phyloP scores from a whole-genome alignment of 2,113 vertebrate genomes.

The Sapajus apella region DNA sequence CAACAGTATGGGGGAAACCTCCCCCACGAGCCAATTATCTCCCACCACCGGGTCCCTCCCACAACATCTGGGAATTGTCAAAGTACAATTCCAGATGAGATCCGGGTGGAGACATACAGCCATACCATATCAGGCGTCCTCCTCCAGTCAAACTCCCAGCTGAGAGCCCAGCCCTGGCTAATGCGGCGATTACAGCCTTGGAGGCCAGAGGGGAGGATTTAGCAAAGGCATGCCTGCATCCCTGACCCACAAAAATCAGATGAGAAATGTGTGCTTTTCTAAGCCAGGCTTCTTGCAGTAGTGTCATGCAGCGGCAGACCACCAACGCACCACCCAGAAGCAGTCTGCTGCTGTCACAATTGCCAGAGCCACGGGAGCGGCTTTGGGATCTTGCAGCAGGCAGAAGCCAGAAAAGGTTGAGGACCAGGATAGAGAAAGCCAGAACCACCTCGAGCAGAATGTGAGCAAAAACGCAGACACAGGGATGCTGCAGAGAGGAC shows the following conservation, averaged over 20 bases:
- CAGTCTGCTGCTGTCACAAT: background rate
- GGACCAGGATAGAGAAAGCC: background rate
- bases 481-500: fast-evolving
- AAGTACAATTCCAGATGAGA: too few species aligned
- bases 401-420: background rate
- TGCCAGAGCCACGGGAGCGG: background rate
- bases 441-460: too few species aligned
- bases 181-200: fast-evolving
- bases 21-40: too few species aligned
- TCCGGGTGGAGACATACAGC: too few species aligned
- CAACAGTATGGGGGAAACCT: too few species aligned
- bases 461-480: background rate
- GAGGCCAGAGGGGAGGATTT: fast-evolving
- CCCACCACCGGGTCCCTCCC: too few species aligned
- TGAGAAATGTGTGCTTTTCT: background rate
- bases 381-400: background rate
- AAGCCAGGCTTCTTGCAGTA: background rate
- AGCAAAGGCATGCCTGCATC: background rate
- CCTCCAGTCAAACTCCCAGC: background rate
- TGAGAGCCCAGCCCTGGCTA: too few species aligned
- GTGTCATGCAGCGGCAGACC: too few species aligned
- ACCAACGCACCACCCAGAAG: too few species aligned
- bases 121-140: background rate
- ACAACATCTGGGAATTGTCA: too few species aligned
- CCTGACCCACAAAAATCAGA: background rate